Evolutionary conservation across 2,113 vertebrate genomes (phyloP).

Genomic region (Callaeas wilsoni): DNA sequence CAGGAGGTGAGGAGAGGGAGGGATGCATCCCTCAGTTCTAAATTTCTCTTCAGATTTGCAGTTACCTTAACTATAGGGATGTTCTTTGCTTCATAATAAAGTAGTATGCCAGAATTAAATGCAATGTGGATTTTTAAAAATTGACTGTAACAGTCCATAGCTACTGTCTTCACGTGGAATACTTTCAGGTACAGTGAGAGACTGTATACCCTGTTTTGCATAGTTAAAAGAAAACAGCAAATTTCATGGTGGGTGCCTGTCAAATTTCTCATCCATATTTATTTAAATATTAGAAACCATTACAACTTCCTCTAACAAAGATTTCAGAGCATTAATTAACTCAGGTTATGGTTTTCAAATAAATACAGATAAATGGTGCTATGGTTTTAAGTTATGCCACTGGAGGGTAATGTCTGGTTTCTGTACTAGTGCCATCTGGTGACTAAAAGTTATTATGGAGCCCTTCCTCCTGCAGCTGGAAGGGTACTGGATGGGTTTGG

Average conservation of each 20-base stretch:
- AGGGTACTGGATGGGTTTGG: background rate
- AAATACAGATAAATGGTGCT: fast-evolving
- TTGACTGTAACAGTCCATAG: background rate
- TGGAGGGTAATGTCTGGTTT: background rate
- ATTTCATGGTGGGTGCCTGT: background rate
- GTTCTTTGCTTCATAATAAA: background rate
- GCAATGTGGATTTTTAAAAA: background rate
- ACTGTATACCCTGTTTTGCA: background rate
- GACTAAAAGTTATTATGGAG: background rate
- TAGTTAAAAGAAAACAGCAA: background rate
- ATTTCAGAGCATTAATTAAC: background rate
- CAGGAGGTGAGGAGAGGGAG: background rate
- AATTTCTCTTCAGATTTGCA: background rate
- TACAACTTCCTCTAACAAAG: background rate
- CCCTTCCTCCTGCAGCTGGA: background rate
- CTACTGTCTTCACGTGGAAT: background rate
- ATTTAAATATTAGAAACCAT: background rate
- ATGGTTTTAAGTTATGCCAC: background rate
- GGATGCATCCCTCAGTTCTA: background rate
- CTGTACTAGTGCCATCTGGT: slow-evolving; percentile 38
- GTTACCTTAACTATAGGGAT: background rate
- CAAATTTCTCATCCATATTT: background rate
- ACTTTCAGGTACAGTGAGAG: background rate
- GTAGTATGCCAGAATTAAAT: background rate
- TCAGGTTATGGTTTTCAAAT: background rate